These are phyloP conservation scores for Oncorhynchus mykiss DNA, from an alignment of 2,113 vertebrate genomes.

Conservation along the genomic window DNA sequence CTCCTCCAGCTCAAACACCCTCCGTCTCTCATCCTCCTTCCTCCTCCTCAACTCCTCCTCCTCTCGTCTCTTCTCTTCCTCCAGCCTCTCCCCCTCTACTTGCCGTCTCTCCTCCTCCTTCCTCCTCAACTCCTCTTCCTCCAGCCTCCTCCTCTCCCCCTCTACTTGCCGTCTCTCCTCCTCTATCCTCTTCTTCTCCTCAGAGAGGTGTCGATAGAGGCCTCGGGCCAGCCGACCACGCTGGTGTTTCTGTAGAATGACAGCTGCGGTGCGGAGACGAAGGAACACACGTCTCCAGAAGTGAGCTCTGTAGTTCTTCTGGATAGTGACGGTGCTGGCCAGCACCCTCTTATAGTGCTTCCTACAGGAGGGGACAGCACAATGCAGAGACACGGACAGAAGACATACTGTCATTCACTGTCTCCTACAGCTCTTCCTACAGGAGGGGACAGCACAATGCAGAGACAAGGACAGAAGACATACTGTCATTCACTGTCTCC, in stretches of 20 bases:
- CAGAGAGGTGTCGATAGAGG: slow-evolving; percentile 73
- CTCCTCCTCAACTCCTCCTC: slow-evolving; percentile 23
- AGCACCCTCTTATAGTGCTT: slow-evolving; percentile 82
- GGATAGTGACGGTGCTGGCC: slow-evolving; percentile 81
- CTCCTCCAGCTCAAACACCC: too few species aligned
- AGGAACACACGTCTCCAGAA: slow-evolving; percentile 81
- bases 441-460: too few species aligned
- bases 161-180: slow-evolving; percentile 49
- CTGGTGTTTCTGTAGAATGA: slow-evolving; percentile 85
- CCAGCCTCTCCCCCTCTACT: too few species aligned
- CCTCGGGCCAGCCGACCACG: slow-evolving; percentile 79
- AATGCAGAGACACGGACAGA: too few species aligned
- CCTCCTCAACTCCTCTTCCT: too few species aligned
- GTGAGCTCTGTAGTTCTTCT: slow-evolving; percentile 87
- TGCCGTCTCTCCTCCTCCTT: slow-evolving; percentile 56
- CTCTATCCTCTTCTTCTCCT: slow-evolving; percentile 67
- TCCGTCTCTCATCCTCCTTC: slow-evolving; percentile 14
- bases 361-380: slow-evolving; percentile 56
- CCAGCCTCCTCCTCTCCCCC: too few species aligned
- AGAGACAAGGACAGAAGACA: neutral
- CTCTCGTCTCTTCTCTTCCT: slow-evolving; percentile 23
- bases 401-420: too few species aligned
- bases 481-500: too few species aligned
- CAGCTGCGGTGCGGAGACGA: slow-evolving; percentile 72
- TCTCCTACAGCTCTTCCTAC: too few species aligned